Conservation (phyloP, 2,888 invertebrate species). For the Disparrhopalites patrizii region DNA sequence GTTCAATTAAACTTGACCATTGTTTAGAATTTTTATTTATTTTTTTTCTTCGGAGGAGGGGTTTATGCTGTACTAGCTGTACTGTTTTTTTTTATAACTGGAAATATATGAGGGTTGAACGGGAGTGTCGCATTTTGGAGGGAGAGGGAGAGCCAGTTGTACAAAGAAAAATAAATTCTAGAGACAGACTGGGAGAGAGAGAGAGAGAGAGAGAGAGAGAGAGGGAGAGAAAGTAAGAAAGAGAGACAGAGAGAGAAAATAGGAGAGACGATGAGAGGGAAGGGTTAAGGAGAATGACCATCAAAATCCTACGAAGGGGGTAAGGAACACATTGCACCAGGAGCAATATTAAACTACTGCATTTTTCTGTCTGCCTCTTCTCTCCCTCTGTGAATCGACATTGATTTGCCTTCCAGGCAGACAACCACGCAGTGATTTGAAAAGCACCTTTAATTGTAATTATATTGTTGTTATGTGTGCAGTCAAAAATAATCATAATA, state of each 20-base stretch:
- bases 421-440: no score
- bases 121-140: no score
- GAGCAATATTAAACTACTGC: not conserved
- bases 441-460: conserved; percentile 20
- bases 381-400: not conserved
- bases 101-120: no score
- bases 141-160: no score
- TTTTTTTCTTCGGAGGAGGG: not conserved
- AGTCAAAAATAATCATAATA: conserved; percentile 14
- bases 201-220: not conserved
- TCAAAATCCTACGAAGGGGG: not conserved
- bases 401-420: conserved; percentile 17
- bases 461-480: conserved; percentile 3
- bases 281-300: no score
- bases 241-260: not conserved
- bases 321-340: not conserved
- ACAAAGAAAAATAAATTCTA: not conserved
- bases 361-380: not conserved
- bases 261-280: no score
- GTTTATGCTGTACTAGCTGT: no score
- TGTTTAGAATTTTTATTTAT: no score
- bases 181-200: not conserved
- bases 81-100: no score
- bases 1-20: conserved; percentile 8
- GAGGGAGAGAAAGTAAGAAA: not conserved